These are phyloP conservation scores for Cephus runcator DNA, from an alignment of 2,888 invertebrate genomes.

Conservation along the genomic window DNA sequence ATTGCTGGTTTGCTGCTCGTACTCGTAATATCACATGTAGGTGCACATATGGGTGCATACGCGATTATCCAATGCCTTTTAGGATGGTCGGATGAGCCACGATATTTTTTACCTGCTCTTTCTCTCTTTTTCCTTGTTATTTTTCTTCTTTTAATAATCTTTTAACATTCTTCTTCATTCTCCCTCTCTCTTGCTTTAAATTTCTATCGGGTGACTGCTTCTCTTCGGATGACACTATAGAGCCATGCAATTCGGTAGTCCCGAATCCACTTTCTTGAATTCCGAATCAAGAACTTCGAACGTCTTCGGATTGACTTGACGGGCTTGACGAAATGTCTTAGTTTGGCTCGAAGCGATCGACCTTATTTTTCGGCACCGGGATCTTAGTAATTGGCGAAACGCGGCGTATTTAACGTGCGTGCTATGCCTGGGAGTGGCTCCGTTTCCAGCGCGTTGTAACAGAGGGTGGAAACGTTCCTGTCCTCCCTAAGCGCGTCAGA, in stretches of 20 bases:
- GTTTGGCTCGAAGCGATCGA: not conserved
- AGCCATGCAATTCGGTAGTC: not conserved
- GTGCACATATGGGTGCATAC: not conserved
- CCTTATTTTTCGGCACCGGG: not conserved
- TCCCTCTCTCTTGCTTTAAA: not conserved
- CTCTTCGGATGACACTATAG: not conserved
- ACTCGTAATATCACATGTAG: not conserved
- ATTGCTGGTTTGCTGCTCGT: slow-evolving; percentile 35
- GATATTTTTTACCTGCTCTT: not conserved
- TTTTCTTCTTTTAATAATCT: not conserved
- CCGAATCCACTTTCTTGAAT: not conserved
- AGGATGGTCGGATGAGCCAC: not conserved
- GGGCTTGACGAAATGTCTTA: not conserved
- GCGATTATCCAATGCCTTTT: not conserved
- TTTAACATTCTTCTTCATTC: not conserved
- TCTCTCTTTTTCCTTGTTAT: slow-evolving; percentile 2
- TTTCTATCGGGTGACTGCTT: not conserved
- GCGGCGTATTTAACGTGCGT: slow-evolving; percentile 46
- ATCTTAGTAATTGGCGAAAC: slow-evolving; percentile 34
- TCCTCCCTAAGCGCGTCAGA: slow-evolving; percentile 30
- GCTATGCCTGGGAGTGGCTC: slow-evolving; percentile 51
- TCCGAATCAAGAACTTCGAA: not conserved
- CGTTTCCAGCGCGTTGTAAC: slow-evolving; percentile 4
- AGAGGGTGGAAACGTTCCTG: slow-evolving; percentile 27
- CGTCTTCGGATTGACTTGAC: not conserved